Conservation (phyloP, 2,888 invertebrate species). For the Melieria crassipennis region DNA sequence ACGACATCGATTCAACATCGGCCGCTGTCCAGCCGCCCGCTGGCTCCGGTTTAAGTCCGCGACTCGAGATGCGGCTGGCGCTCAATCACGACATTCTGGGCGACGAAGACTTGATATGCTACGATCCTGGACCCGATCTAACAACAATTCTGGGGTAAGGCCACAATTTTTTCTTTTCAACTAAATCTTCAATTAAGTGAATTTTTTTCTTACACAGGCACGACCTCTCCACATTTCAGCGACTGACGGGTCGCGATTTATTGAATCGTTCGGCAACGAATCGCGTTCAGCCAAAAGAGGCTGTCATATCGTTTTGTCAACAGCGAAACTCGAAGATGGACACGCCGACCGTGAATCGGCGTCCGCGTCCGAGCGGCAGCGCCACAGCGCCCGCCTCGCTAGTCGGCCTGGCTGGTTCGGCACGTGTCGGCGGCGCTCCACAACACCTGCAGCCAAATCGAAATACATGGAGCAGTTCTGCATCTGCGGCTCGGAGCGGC, state of each 20-base stretch:
- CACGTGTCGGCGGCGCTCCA: conserved; percentile 54
- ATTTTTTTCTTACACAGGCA: conserved; percentile 51
- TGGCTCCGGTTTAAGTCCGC: conserved; percentile 70
- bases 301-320: conserved; percentile 67
- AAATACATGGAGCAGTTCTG: conserved; percentile 77
- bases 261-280: conserved; percentile 65
- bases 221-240: conserved; percentile 68
- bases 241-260: conserved; percentile 66
- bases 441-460: conserved; percentile 63
- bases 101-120: conserved; percentile 67
- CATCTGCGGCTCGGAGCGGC: conserved; percentile 70
- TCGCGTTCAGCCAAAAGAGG: conserved; percentile 66
- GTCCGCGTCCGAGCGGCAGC: conserved; percentile 55
- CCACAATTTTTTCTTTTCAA: neutral
- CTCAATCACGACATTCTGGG: conserved; percentile 70
- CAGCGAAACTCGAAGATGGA: conserved; percentile 68
- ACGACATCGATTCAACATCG: conserved; percentile 38
- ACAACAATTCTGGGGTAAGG: conserved; percentile 66
- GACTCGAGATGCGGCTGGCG: conserved; percentile 74
- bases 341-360: conserved; percentile 66
- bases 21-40: conserved; percentile 51
- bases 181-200: neutral
- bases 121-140: conserved; percentile 67
- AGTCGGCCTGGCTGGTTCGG: conserved; percentile 55
- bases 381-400: conserved; percentile 40